Conservation (phyloP, 2,797 vertebrate species). For the Adrianichthys oophorus region DNA sequence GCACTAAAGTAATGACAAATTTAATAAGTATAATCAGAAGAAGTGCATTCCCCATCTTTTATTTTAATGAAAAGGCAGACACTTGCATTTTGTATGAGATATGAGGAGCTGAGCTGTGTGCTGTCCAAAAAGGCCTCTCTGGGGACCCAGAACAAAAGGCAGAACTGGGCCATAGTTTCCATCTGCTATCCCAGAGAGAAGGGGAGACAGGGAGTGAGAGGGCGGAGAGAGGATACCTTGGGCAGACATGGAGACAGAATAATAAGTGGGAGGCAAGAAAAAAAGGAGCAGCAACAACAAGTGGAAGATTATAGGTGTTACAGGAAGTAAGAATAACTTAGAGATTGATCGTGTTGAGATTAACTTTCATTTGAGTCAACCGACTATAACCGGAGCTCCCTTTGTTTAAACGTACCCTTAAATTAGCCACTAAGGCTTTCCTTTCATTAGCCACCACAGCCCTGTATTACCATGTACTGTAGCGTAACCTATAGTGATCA, state of each 20-base stretch:
- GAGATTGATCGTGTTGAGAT: conserved; percentile 2
- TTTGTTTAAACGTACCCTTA: conserved; percentile 22
- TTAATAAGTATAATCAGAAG: conserved; percentile 55
- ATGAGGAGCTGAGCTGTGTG: conserved; percentile 75
- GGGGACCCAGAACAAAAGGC: conserved; percentile 96
- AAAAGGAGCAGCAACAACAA: conserved; percentile 20
- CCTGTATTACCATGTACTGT: conserved; percentile 39
- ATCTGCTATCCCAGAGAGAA: conserved; percentile 90
- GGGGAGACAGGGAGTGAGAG: conserved; percentile 51
- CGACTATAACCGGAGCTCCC: conserved; percentile 1
- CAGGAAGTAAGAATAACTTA: conserved; percentile 5
- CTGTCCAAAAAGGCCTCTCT: conserved; percentile 83
- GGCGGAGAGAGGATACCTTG: conserved; percentile 44
- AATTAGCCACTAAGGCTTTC: conserved; percentile 30
- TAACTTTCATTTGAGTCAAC: conserved; percentile 16
- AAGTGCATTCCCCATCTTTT: conserved; percentile 68
- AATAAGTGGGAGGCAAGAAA: conserved; percentile 36
- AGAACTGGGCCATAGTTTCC: conserved; percentile 97
- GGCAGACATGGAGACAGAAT: conserved; percentile 50
- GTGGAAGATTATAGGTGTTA: conserved; percentile 14
- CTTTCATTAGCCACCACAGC: conserved; percentile 40
- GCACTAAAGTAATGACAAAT: conserved; percentile 28
- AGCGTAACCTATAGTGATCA: conserved; percentile 47
- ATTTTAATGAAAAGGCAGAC: conserved; percentile 85
- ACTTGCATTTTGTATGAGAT: conserved; percentile 97